Conservation (phyloP, 2,888 invertebrate species). For the Noctua fimbriata region DNA sequence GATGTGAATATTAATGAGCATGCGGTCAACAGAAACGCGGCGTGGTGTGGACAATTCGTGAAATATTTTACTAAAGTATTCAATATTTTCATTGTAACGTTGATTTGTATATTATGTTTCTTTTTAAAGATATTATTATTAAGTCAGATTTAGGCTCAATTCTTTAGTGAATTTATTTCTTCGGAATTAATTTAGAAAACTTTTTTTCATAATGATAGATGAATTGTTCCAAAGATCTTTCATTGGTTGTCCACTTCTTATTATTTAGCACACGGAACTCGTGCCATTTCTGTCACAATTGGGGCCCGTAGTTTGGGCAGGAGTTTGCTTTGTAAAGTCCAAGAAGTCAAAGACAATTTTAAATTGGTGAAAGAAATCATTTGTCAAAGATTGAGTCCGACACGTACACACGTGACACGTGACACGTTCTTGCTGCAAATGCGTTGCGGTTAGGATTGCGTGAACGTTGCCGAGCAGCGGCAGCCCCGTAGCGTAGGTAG, state of each 20-base stretch:
- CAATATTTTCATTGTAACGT: slow-evolving; percentile 22
- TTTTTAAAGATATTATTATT: slow-evolving; percentile 36
- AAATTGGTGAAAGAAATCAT: background rate
- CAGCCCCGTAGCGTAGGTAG: slow-evolving; percentile 10
- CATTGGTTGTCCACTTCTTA: slow-evolving; percentile 41
- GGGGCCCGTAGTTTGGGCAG: slow-evolving; percentile 24
- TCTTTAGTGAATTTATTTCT: slow-evolving; percentile 22
- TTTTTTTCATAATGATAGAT: slow-evolving; percentile 1
- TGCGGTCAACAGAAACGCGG: slow-evolving; percentile 47
- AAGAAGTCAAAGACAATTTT: background rate
- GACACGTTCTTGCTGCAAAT: background rate
- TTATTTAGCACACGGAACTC: slow-evolving; percentile 6
- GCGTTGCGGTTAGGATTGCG: background rate
- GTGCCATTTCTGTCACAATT: slow-evolving; percentile 39
- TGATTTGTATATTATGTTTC: slow-evolving; percentile 50
- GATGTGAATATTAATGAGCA: background rate
- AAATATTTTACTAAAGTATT: slow-evolving; percentile 43
- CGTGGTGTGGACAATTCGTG: slow-evolving; percentile 40
- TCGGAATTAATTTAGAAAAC: background rate
- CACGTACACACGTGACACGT: too few relatives aligned
- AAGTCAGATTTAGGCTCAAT: slow-evolving; percentile 31
- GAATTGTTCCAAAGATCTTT: slow-evolving; percentile 49
- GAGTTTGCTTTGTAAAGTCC: background rate
- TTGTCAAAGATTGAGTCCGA: background rate
- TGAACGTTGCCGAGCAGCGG: slow-evolving; percentile 3